Evolutionary conservation across 2,113 vertebrate genomes (phyloP), one percentile per base, ranked within the genome.

Genomic region (Mormyrus lacerda): DNA sequence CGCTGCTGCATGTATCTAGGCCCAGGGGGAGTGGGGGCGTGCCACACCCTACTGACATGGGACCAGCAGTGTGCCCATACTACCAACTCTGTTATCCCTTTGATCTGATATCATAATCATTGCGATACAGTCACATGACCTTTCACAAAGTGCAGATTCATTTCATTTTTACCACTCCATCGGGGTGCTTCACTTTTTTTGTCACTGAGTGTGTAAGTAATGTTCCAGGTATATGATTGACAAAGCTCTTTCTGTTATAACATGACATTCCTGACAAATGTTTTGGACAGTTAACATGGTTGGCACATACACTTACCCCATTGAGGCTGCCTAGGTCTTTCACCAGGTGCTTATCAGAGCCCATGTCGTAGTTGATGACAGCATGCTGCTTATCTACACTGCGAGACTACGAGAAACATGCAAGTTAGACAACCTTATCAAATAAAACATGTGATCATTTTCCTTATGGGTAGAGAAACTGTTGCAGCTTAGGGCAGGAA

Each of bases 331-430:
- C 98, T 2, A 99, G 95, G 92, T 99, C 98, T 95, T 99, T 99
- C 94, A 99, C 97, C 95, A 97, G 96, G 94, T 99, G 98, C 90
- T 99, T 98, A 0, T 99, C 98, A 31, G 95, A 96, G 88, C 97
- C 95, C 7, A 91, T 90, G 93, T 98, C 97, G 0, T 99, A 99
- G 95, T 99, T 99, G 95, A 99, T 97, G 17, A 99, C 98, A 0
- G 98, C 98, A 0, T 99, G 98, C 92, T 99, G 98, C 91, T 99
- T 99, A 95, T 99, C 98, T 92, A 99, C 98, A 0, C 98, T 99
- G 92, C 98, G 98, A 91, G 98, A 99, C 98, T 99, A 93, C 39
- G 92, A 69, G 90, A 73, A 1, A 31, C 89, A 89, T 82, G 73
- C 31, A 76, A 39, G 31, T 76, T n/a, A 76, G 35, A 76, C 73